Conservation (phyloP, 2,797 vertebrate species). For the Lagothrix lagotricha region DNA sequence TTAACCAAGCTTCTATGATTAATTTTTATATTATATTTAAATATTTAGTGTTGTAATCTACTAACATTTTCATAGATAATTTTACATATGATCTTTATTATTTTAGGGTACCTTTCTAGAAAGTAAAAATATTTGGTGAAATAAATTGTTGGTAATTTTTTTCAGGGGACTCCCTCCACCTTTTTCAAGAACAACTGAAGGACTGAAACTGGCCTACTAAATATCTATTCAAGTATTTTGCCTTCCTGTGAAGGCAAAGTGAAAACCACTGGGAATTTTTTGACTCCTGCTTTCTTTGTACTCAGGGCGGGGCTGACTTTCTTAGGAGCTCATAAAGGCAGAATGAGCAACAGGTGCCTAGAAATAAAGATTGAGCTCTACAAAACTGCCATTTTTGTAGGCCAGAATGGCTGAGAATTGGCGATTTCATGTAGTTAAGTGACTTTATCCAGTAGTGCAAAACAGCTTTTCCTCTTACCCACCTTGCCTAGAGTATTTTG, state of each 20-base stretch:
- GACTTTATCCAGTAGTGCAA: background rate
- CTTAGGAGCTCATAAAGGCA: background rate
- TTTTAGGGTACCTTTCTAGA: background rate
- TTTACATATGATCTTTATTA: slow-evolving; percentile 35
- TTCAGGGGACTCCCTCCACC: background rate
- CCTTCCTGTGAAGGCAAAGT: background rate
- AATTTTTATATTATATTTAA: background rate
- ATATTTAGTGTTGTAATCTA: slow-evolving; percentile 5
- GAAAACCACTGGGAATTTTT: background rate
- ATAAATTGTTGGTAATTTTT: background rate
- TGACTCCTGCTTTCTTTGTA: background rate
- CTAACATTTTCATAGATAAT: background rate
- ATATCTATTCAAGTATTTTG: background rate
- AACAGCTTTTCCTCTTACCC: background rate
- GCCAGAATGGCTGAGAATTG: background rate
- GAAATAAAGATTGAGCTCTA: background rate
- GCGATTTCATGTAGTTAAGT: background rate
- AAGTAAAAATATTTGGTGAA: slow-evolving; percentile 24
- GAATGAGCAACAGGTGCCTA: background rate
- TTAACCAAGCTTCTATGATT: background rate
- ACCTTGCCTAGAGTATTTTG: background rate
- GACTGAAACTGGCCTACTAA: background rate
- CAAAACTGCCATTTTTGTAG: background rate
- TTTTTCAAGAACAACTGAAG: background rate
- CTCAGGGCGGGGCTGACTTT: background rate